Evolutionary conservation across 2,113 vertebrate genomes (phyloP).

Genomic region (Planiliza haematocheilus): DNA sequence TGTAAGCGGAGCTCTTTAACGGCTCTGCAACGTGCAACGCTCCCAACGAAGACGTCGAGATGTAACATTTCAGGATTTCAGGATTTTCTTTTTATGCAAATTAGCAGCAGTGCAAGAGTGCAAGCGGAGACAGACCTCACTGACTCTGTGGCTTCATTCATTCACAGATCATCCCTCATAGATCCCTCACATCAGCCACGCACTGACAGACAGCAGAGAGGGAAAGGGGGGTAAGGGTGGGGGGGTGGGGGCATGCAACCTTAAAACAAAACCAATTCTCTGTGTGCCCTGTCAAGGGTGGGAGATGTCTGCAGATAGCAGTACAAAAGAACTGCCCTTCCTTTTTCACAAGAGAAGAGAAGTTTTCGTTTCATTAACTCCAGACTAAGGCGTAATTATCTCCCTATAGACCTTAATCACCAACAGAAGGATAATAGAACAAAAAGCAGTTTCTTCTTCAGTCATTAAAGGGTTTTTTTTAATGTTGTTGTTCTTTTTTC

Average conservation of each 20-base stretch:
- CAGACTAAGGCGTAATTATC: constrained; percentile 86
- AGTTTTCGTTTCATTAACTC: constrained; percentile 86
- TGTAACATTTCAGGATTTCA: too few relatives aligned
- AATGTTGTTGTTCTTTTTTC: constrained; percentile 69
- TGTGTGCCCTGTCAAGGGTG: constrained; percentile 77
- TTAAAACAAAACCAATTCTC: constrained; percentile 80
- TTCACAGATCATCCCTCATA: not conserved
- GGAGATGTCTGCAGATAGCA: constrained; percentile 80
- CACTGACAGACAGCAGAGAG: constrained; percentile 68
- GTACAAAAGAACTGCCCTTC: constrained; percentile 81
- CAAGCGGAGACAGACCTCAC: constrained; percentile 62
- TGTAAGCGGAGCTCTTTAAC: constrained; percentile 4
- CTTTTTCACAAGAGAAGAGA: constrained; percentile 77
- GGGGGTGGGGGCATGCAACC: constrained; percentile 44
- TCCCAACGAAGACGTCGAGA: constrained; percentile 12
- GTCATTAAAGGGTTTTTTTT: constrained; percentile 74
- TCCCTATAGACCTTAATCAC: constrained; percentile 84
- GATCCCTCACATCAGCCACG: constrained; percentile 72
- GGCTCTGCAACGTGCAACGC: constrained; percentile 8
- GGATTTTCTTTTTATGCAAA: constrained; percentile 33
- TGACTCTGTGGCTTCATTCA: constrained; percentile 64
- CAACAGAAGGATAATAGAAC: constrained; percentile 78
- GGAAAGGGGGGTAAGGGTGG: not conserved
- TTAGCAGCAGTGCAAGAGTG: constrained; percentile 40
- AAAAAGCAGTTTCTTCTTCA: constrained; percentile 80